Evolutionary conservation across 2,113 vertebrate genomes (phyloP).

Genomic region (Catagonus wagneri): DNA sequence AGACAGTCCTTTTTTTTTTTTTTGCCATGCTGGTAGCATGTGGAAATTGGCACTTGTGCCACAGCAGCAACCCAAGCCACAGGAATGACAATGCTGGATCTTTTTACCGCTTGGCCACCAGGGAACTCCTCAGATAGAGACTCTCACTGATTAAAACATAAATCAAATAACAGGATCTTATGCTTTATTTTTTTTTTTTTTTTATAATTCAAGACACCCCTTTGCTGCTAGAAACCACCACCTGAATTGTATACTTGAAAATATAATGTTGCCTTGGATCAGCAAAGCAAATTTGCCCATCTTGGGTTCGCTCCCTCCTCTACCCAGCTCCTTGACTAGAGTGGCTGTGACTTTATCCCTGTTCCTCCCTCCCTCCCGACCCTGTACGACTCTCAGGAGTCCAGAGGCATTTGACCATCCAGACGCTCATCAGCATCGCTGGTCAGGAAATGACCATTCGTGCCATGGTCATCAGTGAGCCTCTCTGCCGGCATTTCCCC

Average conservation of each 20-base stretch:
- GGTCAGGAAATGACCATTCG: neutral
- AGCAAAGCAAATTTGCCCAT: neutral
- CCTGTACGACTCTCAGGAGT: neutral
- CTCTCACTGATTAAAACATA: neutral
- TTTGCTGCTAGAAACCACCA: neutral
- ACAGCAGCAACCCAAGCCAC: too few relatives aligned
- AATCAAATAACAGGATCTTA: neutral
- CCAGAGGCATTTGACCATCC: neutral
- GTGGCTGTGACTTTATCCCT: neutral
- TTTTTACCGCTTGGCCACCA: too few relatives aligned
- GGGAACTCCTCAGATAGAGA: neutral
- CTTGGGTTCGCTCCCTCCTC: neutral
- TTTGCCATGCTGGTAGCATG: too few relatives aligned
- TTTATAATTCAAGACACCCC: neutral
- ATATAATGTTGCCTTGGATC: neutral
- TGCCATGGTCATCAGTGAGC: neutral
- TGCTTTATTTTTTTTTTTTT: conserved; percentile 51
- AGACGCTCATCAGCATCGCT: neutral
- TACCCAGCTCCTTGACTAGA: neutral
- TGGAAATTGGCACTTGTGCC: too few relatives aligned
- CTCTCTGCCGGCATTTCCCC: neutral
- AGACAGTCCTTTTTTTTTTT: neutral
- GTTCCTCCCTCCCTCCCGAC: neutral
- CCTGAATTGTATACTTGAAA: neutral
- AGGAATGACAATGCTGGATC: too few relatives aligned